A percentile compares a stretch with the other conserved stretches of the same genome.
phyloP scores from a whole-genome alignment of 2,113 vertebrate genomes.

The Colius striatus region DNA sequence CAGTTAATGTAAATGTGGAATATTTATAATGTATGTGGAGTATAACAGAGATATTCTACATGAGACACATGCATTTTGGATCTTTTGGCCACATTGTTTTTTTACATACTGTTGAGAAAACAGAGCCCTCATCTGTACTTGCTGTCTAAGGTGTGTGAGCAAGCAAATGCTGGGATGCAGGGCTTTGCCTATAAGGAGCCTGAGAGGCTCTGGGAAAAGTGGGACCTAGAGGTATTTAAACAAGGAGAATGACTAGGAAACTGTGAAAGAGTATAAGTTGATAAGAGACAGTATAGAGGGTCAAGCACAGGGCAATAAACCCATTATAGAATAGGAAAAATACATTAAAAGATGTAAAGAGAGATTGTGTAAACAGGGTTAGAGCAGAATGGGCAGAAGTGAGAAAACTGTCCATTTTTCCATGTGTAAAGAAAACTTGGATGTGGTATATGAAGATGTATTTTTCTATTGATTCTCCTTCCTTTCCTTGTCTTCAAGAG shows the following conservation, averaged over 20 bases:
- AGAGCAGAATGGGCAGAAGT: neutral
- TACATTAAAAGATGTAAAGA: neutral
- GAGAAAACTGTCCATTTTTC: neutral
- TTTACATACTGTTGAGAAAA: neutral
- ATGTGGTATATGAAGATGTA: neutral
- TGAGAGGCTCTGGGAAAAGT: neutral
- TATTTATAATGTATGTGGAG: too few species aligned
- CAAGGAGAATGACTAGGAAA: neutral
- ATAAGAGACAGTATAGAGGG: neutral
- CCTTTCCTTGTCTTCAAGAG: neutral
- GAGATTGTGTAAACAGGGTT: neutral
- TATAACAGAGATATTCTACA: neutral
- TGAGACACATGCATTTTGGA: rapidly evolving
- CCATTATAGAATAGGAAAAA: neutral
- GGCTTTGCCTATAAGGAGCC: neutral
- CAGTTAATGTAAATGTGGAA: neutral
- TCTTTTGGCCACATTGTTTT: neutral
- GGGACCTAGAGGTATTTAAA: neutral
- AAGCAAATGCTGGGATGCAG: neutral
- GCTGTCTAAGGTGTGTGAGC: neutral
- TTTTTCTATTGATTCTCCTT: neutral
- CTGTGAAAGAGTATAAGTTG: neutral
- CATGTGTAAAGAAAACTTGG: neutral
- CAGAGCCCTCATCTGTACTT: neutral
- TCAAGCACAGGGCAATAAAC: too few species aligned